Evolutionary conservation across 2,113 vertebrate species (phyloP), one percentile per base, ranked within the genome.

Genomic region (Lonchura striata): DNA sequence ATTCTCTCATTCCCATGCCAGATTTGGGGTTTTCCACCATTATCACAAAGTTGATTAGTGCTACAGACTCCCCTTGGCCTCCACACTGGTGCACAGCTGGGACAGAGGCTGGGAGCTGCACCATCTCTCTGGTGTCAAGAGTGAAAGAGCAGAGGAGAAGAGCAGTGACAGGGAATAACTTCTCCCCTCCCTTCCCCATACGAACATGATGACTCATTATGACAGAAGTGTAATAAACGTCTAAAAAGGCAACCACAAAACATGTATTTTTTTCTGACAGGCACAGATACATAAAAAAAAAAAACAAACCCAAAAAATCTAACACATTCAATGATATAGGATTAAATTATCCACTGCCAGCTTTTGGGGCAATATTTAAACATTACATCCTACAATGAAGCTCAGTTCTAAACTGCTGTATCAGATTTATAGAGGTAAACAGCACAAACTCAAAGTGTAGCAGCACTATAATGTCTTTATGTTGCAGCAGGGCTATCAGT

Each of bases 361-460:
- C 74, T 97, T 97, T 90, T 33, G 89, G 92, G 85, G 86, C 81
- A 94, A 82, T 93, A 91, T 94, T 96, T 93, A 95, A 97, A 96
- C 91, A 96, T 68, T 78, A 76, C 68, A 71, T 82, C 80, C 81
- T 80, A 76, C 83, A 89, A 70, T 11, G 64, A 90, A 95, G 47
- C 82, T 96, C 75, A 68, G 39, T 88, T 87, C 69, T 93, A 77
- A 90, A 87, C 78, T 41, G 52, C 57, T 82, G 18, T 39, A 76
- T 89, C 63, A 90, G 56, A 90, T 95, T 94, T 90, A 83, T 54
- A 47, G 88, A 89, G 47, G 85, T 47, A 91, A 90, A 82, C 59
- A 88, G 42, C 64, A 93, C 88, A 95, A 81, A 21, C 50, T 76
- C 44, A 18, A 90, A 71, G 27, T 46, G 35, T 56, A 79, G 57